Evolutionary conservation across 1,140 invertebrate genomes (phyloP).

Genomic region (Drosophila kohkoa): DNA sequence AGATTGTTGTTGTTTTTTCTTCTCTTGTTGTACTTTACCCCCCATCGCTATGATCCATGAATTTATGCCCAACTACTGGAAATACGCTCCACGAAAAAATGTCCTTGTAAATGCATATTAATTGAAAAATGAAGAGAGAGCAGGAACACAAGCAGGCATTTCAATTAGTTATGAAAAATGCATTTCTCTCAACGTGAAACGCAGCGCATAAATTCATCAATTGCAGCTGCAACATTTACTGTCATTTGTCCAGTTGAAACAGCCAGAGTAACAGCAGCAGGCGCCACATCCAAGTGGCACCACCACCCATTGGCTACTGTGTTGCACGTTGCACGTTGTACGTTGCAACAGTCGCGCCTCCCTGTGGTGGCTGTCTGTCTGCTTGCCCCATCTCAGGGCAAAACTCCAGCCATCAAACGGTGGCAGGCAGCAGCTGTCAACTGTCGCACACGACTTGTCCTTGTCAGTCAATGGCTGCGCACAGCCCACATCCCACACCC

Average conservation of each 20-base stretch:
- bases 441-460: constrained; percentile 81
- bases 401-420: constrained; percentile 53
- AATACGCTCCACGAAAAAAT: constrained; percentile 48
- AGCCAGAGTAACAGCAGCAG: constrained; percentile 32
- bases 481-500: constrained; percentile 9
- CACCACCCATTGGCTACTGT: constrained; percentile 38
- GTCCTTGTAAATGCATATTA: constrained; percentile 47
- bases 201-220: constrained; percentile 79
- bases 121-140: constrained; percentile 38
- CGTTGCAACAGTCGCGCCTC: constrained; percentile 3
- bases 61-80: constrained; percentile 51
- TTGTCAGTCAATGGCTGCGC: constrained; percentile 72
- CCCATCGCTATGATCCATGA: neutral
- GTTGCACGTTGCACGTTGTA: neutral
- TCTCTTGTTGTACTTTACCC: neutral
- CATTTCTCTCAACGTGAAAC: constrained; percentile 65
- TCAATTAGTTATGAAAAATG: constrained; percentile 81
- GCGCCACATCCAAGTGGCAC: constrained; percentile 33
- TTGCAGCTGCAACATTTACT: constrained; percentile 65
- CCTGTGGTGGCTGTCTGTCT: constrained; percentile 31
- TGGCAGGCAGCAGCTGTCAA: constrained; percentile 81
- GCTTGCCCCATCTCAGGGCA: constrained; percentile 9
- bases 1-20: constrained; percentile 59
- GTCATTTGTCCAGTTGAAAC: constrained; percentile 69
- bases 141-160: constrained; percentile 27